Base-by-base conservation (phyloP, 2,797 vertebrate genomes). In the Eupleurogrammus muticus region DNA sequence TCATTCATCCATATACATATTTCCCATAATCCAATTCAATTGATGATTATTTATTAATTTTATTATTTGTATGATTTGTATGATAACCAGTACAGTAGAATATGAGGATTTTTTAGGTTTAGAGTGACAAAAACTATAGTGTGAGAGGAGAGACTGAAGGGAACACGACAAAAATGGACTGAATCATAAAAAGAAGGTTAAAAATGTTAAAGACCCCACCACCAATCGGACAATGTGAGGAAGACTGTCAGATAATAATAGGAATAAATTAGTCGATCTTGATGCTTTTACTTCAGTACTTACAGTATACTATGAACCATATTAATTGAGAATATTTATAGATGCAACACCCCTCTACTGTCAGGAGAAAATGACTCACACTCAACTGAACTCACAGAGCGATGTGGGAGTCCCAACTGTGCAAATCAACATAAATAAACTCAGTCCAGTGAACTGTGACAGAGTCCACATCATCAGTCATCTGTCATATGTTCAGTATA, bases 381-480 rank as follows among this genome's bases (percentile, higher is more conserved):
- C 16, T 19, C 5, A 52, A 34, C 46, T 53, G 47, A 69, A 23
- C 14, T 34, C 38, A 7, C 10, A 28, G 51, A 67, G 9, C 3
- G 2, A 47, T 0, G 5, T 32, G 32, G 23, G 52, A 74, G 65
- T 60, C 63, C 44, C 66, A 68, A 84, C 74, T 82, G 76, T 66
- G 62, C 80, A 68, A 70, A 62, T 66, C 55, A 64, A 68, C 64
- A 16, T n/a, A 81, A 78, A 85, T 70, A 82, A 86, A 74, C 73
- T 42, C 17, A 21, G 55, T 40, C 70, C 73, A 86, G 62, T 65
- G 56, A 86, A 86, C 66, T 84, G 71, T 73, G 79, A 83, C 75
- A 81, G 64, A 79, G 73, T 76, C 81, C 66, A 61, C 1, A 58
- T 64, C 5, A 40, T 47, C 61, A 60, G 34, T 79, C 63, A n/a